phyloP scores from a whole-genome alignment of 2,888 invertebrate species.

The Nomada ferruginata region DNA sequence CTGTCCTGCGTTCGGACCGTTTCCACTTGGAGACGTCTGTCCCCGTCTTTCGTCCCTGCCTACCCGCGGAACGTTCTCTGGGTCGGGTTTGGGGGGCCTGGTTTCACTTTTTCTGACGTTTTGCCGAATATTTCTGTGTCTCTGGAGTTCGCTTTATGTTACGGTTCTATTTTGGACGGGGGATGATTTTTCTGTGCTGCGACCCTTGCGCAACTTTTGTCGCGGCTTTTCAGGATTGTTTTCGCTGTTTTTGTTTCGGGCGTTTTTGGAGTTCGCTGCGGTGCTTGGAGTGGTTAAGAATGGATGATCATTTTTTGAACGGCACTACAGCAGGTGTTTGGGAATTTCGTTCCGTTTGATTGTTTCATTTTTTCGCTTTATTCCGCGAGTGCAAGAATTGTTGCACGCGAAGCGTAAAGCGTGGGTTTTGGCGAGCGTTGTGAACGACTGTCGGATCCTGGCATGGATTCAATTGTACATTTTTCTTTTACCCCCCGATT shows the following conservation, averaged over 20 bases:
- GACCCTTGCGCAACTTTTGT: no score
- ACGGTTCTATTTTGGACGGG: not conserved
- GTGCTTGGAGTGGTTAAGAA: no score
- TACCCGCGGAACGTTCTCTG: not conserved
- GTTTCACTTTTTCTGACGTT: conserved; percentile 12
- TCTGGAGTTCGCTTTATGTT: not conserved
- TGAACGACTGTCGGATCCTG: not conserved
- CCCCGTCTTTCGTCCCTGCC: conserved; percentile 3
- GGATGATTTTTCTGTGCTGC: no score
- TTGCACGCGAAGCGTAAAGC: not conserved
- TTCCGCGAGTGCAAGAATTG: not conserved
- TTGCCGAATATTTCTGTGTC: not conserved
- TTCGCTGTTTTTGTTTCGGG: no score
- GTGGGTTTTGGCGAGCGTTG: not conserved
- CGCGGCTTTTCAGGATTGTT: no score
- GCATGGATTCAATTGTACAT: conserved; percentile 24
- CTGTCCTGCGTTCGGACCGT: not conserved
- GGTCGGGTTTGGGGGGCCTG: not conserved
- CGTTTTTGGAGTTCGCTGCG: no score
- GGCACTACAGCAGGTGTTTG: no score
- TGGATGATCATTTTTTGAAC: no score
- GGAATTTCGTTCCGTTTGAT: no score
- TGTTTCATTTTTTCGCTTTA: not conserved
- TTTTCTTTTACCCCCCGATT: not conserved
- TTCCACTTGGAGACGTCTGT: not conserved